Percentiles rank a stretch among this genome's conserved stretches.
phyloP scores from a whole-genome alignment of 2,888 invertebrate genomes.

The Chelonus formosanus region DNA sequence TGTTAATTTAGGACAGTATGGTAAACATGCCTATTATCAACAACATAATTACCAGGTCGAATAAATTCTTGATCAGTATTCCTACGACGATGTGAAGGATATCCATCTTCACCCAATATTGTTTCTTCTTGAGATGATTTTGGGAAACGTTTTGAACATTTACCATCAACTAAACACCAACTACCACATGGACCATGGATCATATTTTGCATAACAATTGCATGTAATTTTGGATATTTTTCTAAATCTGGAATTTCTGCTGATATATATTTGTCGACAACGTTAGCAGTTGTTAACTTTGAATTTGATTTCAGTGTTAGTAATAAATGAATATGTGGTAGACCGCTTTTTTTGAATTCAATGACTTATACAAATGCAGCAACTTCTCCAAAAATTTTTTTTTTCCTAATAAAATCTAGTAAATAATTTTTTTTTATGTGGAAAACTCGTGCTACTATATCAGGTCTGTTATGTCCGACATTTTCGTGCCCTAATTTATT shows the following conservation, averaged over 20 bases:
- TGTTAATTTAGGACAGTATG: slow-evolving; percentile 43
- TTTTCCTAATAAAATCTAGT: slow-evolving; percentile 32
- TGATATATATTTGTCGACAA: slow-evolving; percentile 40
- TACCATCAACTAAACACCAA: slow-evolving; percentile 42
- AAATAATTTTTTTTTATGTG: slow-evolving; percentile 38
- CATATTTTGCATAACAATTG: slow-evolving; percentile 54
- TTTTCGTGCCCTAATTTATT: too few species aligned
- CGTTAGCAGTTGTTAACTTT: slow-evolving; percentile 40
- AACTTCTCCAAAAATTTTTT: slow-evolving; percentile 36
- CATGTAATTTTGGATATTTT: slow-evolving; percentile 46
- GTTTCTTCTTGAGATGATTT: too few species aligned
- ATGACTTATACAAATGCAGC: slow-evolving; percentile 12
- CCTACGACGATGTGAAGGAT: slow-evolving; percentile 28
- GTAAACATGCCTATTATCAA: slow-evolving; percentile 55
- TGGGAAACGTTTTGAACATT: slow-evolving; percentile 40
- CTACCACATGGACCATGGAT: slow-evolving; percentile 57
- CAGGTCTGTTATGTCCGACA: too few species aligned
- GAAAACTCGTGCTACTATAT: slow-evolving; percentile 37
- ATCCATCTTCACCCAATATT: too few species aligned
- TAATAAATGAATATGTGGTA: slow-evolving; percentile 42
- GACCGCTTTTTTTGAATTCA: slow-evolving; percentile 42
- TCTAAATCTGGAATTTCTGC: slow-evolving; percentile 56
- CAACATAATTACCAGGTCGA: slow-evolving; percentile 33
- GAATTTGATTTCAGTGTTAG: slow-evolving; percentile 37
- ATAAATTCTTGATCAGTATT: slow-evolving; percentile 40